These are phyloP conservation scores for Xanthorhoe spadicearia DNA, from an alignment of 2,888 invertebrate species.

Conservation along the genomic window DNA sequence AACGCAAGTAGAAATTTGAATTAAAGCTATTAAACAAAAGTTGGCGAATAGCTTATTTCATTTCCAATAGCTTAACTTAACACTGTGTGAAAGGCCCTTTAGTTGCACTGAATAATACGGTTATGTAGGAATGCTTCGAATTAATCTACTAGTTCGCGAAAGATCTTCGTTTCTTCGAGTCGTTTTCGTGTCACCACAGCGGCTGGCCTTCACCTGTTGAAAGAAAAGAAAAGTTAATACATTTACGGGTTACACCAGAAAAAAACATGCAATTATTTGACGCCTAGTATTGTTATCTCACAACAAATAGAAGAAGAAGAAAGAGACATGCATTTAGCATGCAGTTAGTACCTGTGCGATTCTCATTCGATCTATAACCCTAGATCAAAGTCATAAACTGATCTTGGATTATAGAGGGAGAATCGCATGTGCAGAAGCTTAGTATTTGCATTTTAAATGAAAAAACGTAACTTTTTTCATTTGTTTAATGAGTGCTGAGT, in stretches of 20 bases:
- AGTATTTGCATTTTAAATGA: constrained; percentile 53
- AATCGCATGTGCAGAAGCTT: constrained; percentile 56
- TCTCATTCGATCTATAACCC: constrained; percentile 3
- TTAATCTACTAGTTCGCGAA: constrained; percentile 46
- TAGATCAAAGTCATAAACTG: not conserved
- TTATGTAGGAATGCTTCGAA: constrained; percentile 59
- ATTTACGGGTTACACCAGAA: constrained; percentile 35
- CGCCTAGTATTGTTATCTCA: constrained; percentile 75
- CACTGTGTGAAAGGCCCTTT: constrained; percentile 3
- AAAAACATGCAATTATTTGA: constrained; percentile 50
- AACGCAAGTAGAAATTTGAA: not conserved
- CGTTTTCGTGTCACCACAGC: constrained; percentile 58
- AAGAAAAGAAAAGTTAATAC: constrained; percentile 40
- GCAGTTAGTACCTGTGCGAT: constrained; percentile 57
- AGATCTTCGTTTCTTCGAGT: constrained; percentile 43
- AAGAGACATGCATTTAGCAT: constrained; percentile 63
- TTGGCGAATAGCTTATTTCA: not conserved
- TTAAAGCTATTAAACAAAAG: not conserved
- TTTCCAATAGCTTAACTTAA: not conserved
- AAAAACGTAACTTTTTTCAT: constrained; percentile 64
- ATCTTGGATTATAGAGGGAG: constrained; percentile 2
- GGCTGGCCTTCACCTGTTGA: constrained; percentile 67
- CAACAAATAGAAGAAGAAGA: constrained; percentile 80
- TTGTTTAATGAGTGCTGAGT: constrained; percentile 74
- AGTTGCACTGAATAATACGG: constrained; percentile 31